These are phyloP conservation scores for Hemiprocne comata DNA, from an alignment of 2,113 vertebrate genomes.

Conservation along the genomic window DNA sequence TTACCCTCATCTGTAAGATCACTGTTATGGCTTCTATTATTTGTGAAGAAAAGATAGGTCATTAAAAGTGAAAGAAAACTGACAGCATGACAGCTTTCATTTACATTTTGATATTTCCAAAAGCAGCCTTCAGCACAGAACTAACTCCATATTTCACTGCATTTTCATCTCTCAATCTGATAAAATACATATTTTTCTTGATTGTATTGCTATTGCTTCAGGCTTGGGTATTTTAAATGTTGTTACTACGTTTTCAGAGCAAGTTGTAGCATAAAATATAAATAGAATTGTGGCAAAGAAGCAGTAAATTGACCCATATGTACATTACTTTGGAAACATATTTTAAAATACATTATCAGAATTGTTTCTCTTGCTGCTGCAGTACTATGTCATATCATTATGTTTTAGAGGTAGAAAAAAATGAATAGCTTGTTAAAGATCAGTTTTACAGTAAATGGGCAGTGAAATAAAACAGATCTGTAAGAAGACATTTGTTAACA, in stretches of 20 bases:
- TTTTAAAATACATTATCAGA: conserved; percentile 57
- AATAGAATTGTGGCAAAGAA: conserved; percentile 13
- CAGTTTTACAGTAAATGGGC: conserved; percentile 8
- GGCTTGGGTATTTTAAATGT: conserved; percentile 44
- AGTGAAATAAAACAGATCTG: conserved; percentile 8
- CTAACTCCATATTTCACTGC: conserved; percentile 54
- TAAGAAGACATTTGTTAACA: background rate
- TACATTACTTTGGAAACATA: conserved; percentile 21
- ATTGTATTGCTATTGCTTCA: conserved; percentile 42
- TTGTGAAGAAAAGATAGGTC: conserved; percentile 39
- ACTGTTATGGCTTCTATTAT: conserved; percentile 4
- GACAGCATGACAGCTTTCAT: conserved; percentile 58
- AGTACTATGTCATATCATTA: conserved; percentile 15
- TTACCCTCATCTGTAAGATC: conserved; percentile 32
- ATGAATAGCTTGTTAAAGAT: conserved; percentile 47
- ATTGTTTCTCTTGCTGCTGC: conserved; percentile 10
- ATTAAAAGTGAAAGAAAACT: conserved; percentile 59
- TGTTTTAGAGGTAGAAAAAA: conserved; percentile 11
- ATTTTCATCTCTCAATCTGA: conserved; percentile 55
- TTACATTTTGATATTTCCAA: conserved; percentile 49
- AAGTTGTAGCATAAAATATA: conserved; percentile 37
- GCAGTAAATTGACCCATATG: conserved; percentile 36
- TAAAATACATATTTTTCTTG: conserved; percentile 58
- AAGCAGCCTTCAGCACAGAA: conserved; percentile 38
- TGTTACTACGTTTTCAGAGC: conserved; percentile 33